A percentile compares a stretch with the other conserved stretches of the same genome.
Conservation (phyloP, 2,888 invertebrate genomes). For the Bhutanitis thaidina region DNA sequence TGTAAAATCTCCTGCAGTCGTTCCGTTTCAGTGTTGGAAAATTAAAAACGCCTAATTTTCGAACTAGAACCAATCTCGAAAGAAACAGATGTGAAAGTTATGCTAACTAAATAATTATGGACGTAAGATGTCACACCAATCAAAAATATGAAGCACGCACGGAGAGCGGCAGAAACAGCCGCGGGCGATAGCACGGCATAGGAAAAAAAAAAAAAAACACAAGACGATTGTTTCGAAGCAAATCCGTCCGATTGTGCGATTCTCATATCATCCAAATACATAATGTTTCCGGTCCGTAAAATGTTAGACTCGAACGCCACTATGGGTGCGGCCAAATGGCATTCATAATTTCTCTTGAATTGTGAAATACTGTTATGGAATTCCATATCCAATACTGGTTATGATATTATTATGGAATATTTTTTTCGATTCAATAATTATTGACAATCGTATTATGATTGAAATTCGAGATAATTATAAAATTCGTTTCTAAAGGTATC, state of each 20-base stretch:
- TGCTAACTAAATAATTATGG: slow-evolving; percentile 1
- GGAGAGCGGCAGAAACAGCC: background rate
- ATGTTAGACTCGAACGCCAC: slow-evolving; percentile 1
- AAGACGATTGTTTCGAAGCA: slow-evolving; percentile 10
- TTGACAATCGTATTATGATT: background rate
- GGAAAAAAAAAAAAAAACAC: background rate
- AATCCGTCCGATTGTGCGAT: slow-evolving; percentile 12
- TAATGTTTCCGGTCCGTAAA: slow-evolving; percentile 17
- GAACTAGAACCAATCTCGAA: background rate
- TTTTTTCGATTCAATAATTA: slow-evolving; percentile 2
- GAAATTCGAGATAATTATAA: too few species aligned
- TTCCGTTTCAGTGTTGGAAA: too few species aligned
- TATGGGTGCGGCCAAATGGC: slow-evolving; percentile 9
- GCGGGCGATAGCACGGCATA: slow-evolving; percentile 4
- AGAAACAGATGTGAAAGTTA: slow-evolving; percentile 6
- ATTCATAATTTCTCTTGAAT: slow-evolving; percentile 8
- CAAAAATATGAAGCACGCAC: background rate
- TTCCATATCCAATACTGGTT: slow-evolving; percentile 1
- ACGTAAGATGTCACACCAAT: background rate
- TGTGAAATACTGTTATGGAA: slow-evolving; percentile 19
- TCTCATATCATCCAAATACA: slow-evolving; percentile 9
- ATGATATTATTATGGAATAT: background rate
- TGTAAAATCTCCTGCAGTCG: too few species aligned
- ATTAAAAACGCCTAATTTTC: too few species aligned
- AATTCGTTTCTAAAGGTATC: too few species aligned